Evolutionary conservation across 2,113 vertebrate species (phyloP), one percentile per base, ranked within the genome.

Genomic region (Xyliphius kryptos): DNA sequence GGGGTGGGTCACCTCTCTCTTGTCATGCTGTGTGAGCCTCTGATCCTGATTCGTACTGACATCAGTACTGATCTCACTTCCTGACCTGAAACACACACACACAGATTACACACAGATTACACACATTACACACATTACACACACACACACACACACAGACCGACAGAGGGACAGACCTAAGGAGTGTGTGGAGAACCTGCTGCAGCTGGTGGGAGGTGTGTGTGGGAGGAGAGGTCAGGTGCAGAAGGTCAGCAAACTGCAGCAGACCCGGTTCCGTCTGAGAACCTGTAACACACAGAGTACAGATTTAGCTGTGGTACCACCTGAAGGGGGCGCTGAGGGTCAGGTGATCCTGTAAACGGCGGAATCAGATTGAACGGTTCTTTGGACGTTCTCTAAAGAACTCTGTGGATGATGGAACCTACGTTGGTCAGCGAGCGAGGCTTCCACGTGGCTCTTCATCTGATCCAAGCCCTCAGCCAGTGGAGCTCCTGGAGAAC

Each of bases 401-500:
- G 40, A 41, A 14, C 40, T 14, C 40, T 14, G 9, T 41, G 9
- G 5, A 6, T 13, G 8, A 15, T 38, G 19, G 38, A 19, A 12
- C 51, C n/a, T 62, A 43, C 62, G 13, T 19, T 15, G 8, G 12
- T 56, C 21, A 36, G 22, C 2, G 0, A 44, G 14, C n/a, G 22
- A 54, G 5, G 17, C 13, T 19, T 47, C 61, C 36, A 22, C 8
- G 7, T 5, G 10, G 1, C 4, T 19, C 58, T 22, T 11, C 1
- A 9, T 32, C 58, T 57, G 65, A 17, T 63, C 55, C 26, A 19
- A 26, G 52, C 62, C 55, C 20, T 67, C 49, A 5, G 68, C 69
- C 56, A 71, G 40, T 12, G 56, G 64, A 13, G 71, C 68, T 4
- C 72, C 72, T 3, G 72, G 72, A 41, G 72, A 71, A 26, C 68